Conservation (phyloP, 2,888 invertebrate genomes). For the Amphipoea oculea region DNA sequence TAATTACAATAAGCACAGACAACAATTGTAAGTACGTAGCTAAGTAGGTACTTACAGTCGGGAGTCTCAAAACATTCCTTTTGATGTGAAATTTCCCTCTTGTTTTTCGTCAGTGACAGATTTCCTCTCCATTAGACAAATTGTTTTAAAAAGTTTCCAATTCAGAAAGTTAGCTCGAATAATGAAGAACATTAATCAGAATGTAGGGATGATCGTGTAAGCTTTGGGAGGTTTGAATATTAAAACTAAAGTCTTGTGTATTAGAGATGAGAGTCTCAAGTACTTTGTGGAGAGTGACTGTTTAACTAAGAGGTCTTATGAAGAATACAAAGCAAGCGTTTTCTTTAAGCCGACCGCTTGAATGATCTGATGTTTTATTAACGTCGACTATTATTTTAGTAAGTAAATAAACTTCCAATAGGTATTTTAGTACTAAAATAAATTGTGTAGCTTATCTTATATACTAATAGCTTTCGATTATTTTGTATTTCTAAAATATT, state of each 20-base stretch:
- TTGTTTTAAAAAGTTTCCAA: slow-evolving; percentile 80
- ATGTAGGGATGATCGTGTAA: slow-evolving; percentile 62
- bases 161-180: slow-evolving; percentile 72
- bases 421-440: background rate
- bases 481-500: background rate
- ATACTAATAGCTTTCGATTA: background rate
- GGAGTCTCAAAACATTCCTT: slow-evolving; percentile 69
- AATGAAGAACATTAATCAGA: slow-evolving; percentile 75
- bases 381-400: background rate
- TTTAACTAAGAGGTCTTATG: slow-evolving; percentile 8
- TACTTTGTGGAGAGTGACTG: slow-evolving; percentile 20
- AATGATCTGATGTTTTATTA: background rate
- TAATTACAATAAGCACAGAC: slow-evolving; percentile 26
- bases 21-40: slow-evolving; percentile 14
- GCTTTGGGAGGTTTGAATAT: slow-evolving; percentile 44
- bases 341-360: slow-evolving; percentile 3
- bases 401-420: background rate
- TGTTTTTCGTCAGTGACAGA: slow-evolving; percentile 78
- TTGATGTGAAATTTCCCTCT: slow-evolving; percentile 78
- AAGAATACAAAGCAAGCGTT: slow-evolving; percentile 1
- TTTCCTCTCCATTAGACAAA: slow-evolving; percentile 81
- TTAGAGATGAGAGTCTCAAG: slow-evolving; percentile 26
- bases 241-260: slow-evolving; percentile 38
- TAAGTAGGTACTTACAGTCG: slow-evolving; percentile 23
- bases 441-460: background rate